Percentiles rank a stretch among this genome's conserved stretches.
These are phyloP conservation scores for Rhabdophis nuchalis DNA, from an alignment of 2,797 vertebrate species.

Conservation along the genomic window DNA sequence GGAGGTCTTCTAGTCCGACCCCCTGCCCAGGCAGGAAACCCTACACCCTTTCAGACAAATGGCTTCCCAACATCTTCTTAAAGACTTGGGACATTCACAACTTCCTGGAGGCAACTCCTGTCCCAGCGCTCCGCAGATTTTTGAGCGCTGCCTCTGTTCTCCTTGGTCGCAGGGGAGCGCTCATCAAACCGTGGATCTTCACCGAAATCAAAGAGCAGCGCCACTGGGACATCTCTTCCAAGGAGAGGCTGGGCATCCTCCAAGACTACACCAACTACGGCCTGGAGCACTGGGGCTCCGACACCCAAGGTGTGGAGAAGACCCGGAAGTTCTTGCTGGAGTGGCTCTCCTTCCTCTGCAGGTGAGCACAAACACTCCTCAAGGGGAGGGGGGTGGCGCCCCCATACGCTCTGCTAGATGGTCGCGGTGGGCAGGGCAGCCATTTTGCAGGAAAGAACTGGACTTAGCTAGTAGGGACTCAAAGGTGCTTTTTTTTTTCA, in stretches of 20 bases:
- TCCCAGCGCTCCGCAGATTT: neutral
- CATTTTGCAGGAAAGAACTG: neutral
- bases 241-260: constrained; percentile 84
- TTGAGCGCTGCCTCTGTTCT: neutral
- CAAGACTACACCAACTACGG: constrained; percentile 84
- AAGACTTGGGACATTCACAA: too few species aligned
- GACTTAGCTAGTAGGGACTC: neutral
- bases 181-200: constrained; percentile 97
- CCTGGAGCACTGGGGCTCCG: constrained; percentile 95
- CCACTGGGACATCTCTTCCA: constrained; percentile 94
- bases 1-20: too few species aligned
- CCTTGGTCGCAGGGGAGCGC: constrained; percentile 78
- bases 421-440: neutral
- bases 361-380: constrained; percentile 63
- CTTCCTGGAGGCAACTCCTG: too few species aligned
- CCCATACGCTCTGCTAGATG: neutral
- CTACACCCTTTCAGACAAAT: too few species aligned
- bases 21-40: too few species aligned
- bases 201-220: constrained; percentile 93
- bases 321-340: constrained; percentile 89
- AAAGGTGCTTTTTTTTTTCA: too few species aligned
- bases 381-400: too few species aligned
- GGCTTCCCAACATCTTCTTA: too few species aligned
- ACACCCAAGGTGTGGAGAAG: constrained; percentile 91
- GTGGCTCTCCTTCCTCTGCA: constrained; percentile 97